These are phyloP conservation scores for Crepidodera aurea DNA, from an alignment of 2,888 invertebrate species.

Conservation along the genomic window DNA sequence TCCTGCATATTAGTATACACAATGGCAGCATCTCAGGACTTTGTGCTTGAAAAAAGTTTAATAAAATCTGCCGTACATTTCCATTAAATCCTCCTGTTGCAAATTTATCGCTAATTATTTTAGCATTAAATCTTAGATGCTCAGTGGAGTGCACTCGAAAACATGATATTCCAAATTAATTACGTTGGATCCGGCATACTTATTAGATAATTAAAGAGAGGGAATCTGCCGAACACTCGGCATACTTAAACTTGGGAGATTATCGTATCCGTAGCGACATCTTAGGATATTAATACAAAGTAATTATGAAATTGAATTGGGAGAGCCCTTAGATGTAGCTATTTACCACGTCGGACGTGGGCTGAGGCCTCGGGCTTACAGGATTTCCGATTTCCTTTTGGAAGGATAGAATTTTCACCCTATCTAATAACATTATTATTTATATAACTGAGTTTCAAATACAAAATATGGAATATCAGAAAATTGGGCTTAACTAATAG, in stretches of 20 bases:
- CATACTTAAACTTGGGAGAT: slow-evolving; percentile 47
- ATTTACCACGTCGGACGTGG: slow-evolving; percentile 20
- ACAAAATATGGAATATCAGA: too few species aligned
- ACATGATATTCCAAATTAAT: slow-evolving; percentile 43
- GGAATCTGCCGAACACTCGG: slow-evolving; percentile 40
- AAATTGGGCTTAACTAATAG: too few species aligned
- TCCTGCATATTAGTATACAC: background rate
- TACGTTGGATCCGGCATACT: slow-evolving; percentile 47
- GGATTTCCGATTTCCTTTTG: background rate
- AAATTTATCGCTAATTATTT: slow-evolving; percentile 40
- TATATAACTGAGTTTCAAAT: too few species aligned
- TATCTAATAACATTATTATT: too few species aligned
- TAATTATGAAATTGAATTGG: slow-evolving; percentile 57
- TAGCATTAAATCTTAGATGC: slow-evolving; percentile 39
- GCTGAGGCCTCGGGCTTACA: background rate
- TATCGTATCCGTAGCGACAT: slow-evolving; percentile 57
- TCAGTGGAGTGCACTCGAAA: slow-evolving; percentile 39
- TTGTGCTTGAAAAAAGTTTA: background rate
- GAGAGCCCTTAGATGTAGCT: slow-evolving; percentile 18
- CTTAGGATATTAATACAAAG: slow-evolving; percentile 58
- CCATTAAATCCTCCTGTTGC: slow-evolving; percentile 30
- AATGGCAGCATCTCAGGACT: background rate
- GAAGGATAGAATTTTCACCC: too few species aligned
- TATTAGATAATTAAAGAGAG: slow-evolving; percentile 51
- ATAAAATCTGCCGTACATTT: slow-evolving; percentile 20